Evolutionary conservation across 2,113 vertebrate species (phyloP), one percentile per base, ranked within the genome.

Genomic region (Ailuropoda melanoleuca): DNA sequence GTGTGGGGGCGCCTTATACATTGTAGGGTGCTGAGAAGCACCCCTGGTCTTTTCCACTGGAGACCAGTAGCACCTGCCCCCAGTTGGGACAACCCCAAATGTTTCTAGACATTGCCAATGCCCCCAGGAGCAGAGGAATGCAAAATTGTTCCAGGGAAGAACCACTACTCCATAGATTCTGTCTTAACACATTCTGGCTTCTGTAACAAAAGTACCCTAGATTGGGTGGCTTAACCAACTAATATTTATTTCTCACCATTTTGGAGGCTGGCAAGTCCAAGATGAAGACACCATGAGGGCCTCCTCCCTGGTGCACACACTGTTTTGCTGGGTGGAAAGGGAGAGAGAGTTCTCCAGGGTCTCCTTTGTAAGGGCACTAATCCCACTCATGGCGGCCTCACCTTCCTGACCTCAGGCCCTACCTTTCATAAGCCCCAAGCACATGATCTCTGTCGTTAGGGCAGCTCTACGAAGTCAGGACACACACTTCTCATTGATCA

Each of bases 291-390:
- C 68, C 29, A 37, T 21, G 14, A 83, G 66, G 34, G 26, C n/a
- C 48, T 19, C 3, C 68, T 66, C 66, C 68, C 48, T 37, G 21
- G 70, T 37, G 4, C 58, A 56, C 0, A 66, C 8, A 66, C 21
- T 8, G 4, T 34, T 6, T 31, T 0, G 0, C 29, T 29, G 43
- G 80, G 48, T 6, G 6, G 23, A 29, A 23, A 21, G 39, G 18
- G 8, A 17, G 50, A 37, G 31, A 13, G 18, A 46, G 10, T 10
- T 19, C 60, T 86, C 26, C 13, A 66, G 24, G 34, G 58, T 39
- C 43, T 6, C 31, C 64, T 50, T n/a, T 18, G 10, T 12, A 31
- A 86, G 6, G 82, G 26, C 64, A 62, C 55, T 29, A 6, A 60
- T 60, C 26, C 64, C 46, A 53, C 39, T 17, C 29, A 3, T 1